Conservation (phyloP, 2,113 vertebrate species). For the Pipra filicauda region DNA sequence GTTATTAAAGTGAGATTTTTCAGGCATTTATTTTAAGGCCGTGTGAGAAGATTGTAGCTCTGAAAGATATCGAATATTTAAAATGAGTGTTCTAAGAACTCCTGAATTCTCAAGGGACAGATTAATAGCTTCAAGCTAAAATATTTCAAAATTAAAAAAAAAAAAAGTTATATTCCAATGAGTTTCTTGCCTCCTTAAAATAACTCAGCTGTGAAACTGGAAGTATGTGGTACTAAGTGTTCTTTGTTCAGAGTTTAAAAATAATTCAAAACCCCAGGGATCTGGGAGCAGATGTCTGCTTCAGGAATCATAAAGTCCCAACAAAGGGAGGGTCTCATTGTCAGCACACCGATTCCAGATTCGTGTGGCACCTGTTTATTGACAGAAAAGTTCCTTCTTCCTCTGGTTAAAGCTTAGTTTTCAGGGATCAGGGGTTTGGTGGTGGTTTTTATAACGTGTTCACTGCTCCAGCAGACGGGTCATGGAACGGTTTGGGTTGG, state of each 20-base stretch:
- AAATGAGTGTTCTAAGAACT: background rate
- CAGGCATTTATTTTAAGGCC: background rate
- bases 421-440: background rate
- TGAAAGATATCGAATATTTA: background rate
- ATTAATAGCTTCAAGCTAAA: constrained; percentile 32
- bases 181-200: constrained; percentile 50
- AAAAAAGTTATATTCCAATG: background rate
- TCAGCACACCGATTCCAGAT: background rate
- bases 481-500: background rate
- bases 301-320: background rate
- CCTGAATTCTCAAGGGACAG: background rate
- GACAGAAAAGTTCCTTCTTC: background rate
- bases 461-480: fast-evolving
- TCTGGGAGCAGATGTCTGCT: constrained; percentile 59
- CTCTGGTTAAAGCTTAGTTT: background rate
- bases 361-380: background rate
- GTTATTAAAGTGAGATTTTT: background rate
- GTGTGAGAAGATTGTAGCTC: background rate
- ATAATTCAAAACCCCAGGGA: constrained; percentile 43
- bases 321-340: background rate
- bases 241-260: constrained; percentile 64
- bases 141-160: constrained; percentile 38
- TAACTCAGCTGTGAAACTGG: constrained; percentile 56
- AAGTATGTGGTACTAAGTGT: constrained; percentile 58
- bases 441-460: background rate